Conservation (phyloP, 2,113 vertebrate species). For the Candoia aspera region DNA sequence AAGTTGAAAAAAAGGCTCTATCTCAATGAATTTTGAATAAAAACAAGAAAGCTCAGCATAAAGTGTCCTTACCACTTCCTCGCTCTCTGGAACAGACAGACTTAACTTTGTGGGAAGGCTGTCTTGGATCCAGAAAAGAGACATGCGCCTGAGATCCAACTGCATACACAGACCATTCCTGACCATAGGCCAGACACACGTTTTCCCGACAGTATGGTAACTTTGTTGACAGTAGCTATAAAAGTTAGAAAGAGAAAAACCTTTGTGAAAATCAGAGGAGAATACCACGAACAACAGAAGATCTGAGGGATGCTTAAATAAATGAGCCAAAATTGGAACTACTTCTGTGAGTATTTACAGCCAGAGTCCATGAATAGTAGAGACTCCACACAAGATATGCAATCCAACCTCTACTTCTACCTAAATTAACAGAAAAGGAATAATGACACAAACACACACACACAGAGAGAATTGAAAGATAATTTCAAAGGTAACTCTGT, state of each 20-base stretch:
- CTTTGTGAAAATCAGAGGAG: neutral
- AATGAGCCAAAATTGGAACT: neutral
- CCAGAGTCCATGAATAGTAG: no score
- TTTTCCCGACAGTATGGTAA: constrained; percentile 97
- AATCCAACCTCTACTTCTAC: neutral
- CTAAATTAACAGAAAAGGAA: neutral
- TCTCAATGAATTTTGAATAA: neutral
- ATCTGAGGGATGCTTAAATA: neutral
- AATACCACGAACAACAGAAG: neutral
- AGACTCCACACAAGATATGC: neutral
- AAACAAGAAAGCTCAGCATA: neutral
- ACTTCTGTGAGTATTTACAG: neutral
- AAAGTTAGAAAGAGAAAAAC: constrained; percentile 1
- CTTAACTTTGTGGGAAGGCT: constrained; percentile 87
- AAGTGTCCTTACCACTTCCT: constrained; percentile 86
- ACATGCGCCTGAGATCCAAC: constrained; percentile 98
- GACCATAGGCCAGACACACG: constrained; percentile 94
- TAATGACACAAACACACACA: no score
- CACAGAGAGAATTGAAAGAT: neutral
- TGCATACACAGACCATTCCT: constrained; percentile 97
- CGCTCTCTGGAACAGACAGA: constrained; percentile 93
- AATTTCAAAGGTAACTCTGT: neutral
- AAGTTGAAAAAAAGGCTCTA: neutral
- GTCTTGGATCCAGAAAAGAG: constrained; percentile 94
- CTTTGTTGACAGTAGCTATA: constrained; percentile 92